Conservation (phyloP, 2,113 vertebrate species). For the Macheiramphus alcinus region DNA sequence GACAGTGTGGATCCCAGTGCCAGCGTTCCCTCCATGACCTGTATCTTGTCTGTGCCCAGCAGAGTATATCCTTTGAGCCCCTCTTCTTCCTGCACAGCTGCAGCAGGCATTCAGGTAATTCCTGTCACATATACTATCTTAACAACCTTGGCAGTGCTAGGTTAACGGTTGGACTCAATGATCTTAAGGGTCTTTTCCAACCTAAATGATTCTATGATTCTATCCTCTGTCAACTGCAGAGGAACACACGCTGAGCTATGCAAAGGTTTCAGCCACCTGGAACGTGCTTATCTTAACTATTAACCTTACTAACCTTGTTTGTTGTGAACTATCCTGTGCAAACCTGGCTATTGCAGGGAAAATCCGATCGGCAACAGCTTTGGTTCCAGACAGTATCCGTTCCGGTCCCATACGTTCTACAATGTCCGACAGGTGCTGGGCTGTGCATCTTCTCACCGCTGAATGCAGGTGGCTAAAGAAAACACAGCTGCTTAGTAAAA, state of each 20-base stretch:
- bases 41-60: not conserved
- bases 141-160: not conserved
- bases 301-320: constrained; percentile 78
- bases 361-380: constrained; percentile 81
- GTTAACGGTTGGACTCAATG: fast-evolving
- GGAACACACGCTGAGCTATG: fast-evolving
- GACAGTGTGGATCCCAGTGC: not conserved
- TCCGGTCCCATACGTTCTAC: constrained; percentile 82
- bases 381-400: constrained; percentile 77
- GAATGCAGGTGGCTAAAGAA: constrained; percentile 85
- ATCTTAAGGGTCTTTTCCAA: not conserved
- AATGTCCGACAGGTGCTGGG: constrained; percentile 82
- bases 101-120: not conserved
- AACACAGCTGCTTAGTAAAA: not conserved
- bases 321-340: constrained; percentile 88
- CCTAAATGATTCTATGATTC: fast-evolving
- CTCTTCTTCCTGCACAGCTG: not conserved
- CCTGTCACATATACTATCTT: fast-evolving
- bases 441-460: constrained; percentile 84
- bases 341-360: constrained; percentile 83
- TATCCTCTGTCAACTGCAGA: fast-evolving
- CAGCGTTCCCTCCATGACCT: not conserved
- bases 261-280: not conserved
- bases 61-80: not conserved
- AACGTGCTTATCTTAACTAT: fast-evolving